Evolutionary conservation across 2,888 invertebrate genomes (phyloP), one percentile per base, ranked within the genome.

Genomic region (Capitulum mitella): DNA sequence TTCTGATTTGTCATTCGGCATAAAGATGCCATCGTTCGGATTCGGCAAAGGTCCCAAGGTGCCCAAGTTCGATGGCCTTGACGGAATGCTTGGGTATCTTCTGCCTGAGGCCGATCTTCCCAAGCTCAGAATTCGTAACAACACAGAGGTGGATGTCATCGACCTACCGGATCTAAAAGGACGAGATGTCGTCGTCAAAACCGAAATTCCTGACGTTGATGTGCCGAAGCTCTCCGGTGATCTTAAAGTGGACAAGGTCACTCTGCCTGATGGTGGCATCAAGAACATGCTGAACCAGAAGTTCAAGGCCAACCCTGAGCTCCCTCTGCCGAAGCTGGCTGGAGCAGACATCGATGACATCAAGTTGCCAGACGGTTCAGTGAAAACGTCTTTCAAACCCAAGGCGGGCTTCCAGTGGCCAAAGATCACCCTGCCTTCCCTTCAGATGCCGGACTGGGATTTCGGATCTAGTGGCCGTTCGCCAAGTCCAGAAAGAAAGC

Each of bases 351-450:
- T 64, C 22, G 64, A 34, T 34, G 64, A 34, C 64, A 34, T 64
- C 19, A 64, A 64, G 64, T 34, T 64, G 34, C 64, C 64, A 2
- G 19, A 64, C 29, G 64, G 64, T 16, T 64, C 64, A 0, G 34
- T 64, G 3, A 64, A 64, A 22, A 64, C 64, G 34, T 64, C 64
- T 19, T 64, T 64, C 19, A 64, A 34, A 16, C 64, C 64, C 1
- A 64, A 64, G 34, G 64, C 64, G 32, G 64, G 64, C 64, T 64
- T 32, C 32, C 32, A 64, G 22, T 64, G 64, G 64, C 64, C 64
- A 1, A 64, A 64, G 34, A 34, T 64, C 34, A 64, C 32, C 16
- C 32, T 64, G 19, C 64, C 64, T 1, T 14, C 29, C 29, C 8
- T 64, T 0, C 34, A 64, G 34, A 32, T 64, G 34, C 64, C 64